Evolutionary conservation across 2,113 vertebrate genomes (phyloP), one percentile per base, ranked within the genome.

Genomic region (Hippopotamus amphibius): DNA sequence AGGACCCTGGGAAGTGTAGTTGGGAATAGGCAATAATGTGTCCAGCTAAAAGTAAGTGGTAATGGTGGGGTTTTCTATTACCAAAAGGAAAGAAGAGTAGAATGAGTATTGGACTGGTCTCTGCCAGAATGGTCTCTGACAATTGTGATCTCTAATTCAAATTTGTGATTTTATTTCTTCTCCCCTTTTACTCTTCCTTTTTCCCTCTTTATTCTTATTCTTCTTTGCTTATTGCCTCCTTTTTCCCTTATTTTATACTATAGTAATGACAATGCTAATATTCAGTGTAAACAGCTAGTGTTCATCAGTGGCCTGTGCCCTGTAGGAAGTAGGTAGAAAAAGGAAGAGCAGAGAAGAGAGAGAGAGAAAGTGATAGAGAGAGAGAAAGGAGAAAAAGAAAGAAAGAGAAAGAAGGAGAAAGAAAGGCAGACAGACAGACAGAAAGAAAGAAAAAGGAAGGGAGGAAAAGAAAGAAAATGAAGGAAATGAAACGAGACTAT

Each of bases 21-120:
- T 65, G 28, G 74, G 17, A 30, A 66, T 33, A 46, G 30, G 10
- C 41, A 69, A 7, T 92, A 74, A 66, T 74, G 72, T 88, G 37
- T 88, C 33, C 17, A 84, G 57, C 24, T 91, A 55, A 93, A 97
- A 92, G 30, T 46, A 59, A 91, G 61, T 77, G 55, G 59, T 84
- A 41, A 80, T 71, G 33, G 30, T 30, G 21, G 7, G 33, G 26
- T 86, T 17, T 84, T 93, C 21, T 95, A 55, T 37, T 84, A 83
- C 26, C 91, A 71, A 84, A 89, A 88, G 68, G 50, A 74, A 96
- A 28, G 55, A 87, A 71, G 50, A 71, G 19, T 53, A 76, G 17
- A 95, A 63, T 90, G 30, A 61, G 46, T 85, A 69, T 57, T 68
- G 46, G 41, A 91, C 19, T 71, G 16, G 16, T 79, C 72, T 74